Percentiles rank a stretch among this genome's conserved stretches.
phyloP scores from a whole-genome alignment of 2,888 invertebrate species.

The Torymus auratus region DNA sequence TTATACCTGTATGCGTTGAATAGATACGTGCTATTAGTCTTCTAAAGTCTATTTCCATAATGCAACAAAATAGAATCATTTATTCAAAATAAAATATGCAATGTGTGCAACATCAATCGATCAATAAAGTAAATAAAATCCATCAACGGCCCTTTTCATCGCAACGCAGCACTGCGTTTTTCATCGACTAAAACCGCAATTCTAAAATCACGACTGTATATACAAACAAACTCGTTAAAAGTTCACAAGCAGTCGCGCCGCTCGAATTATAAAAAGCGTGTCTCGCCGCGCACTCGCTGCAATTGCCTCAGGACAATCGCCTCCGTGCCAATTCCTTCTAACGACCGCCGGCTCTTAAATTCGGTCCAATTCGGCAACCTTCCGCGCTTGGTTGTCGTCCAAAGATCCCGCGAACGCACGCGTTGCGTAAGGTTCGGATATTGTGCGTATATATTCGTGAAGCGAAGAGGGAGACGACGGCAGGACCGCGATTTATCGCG shows the following conservation, averaged over 20 bases:
- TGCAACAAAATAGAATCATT: no score
- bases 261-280: slow-evolving; percentile 26
- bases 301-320: slow-evolving; percentile 24
- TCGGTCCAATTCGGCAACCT: slow-evolving; percentile 41
- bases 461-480: no score
- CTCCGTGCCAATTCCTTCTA: slow-evolving; percentile 34
- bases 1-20: neutral
- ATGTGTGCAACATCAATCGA: no score
- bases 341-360: slow-evolving; percentile 36
- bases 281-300: neutral
- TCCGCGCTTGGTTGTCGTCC: slow-evolving; percentile 47
- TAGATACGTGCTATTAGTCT: no score
- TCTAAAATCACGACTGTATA: neutral
- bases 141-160: no score
- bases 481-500: no score
- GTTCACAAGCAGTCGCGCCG: neutral
- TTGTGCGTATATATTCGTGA: no score
- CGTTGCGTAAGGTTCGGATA: neutral
- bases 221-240: slow-evolving; percentile 22
- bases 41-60: no score
- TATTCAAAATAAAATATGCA: no score
- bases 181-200: no score
- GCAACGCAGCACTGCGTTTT: no score
- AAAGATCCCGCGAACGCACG: slow-evolving; percentile 6
- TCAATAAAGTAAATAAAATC: no score